Evolutionary conservation across 2,888 invertebrate species (phyloP).

Genomic region (Aethes cnicana): DNA sequence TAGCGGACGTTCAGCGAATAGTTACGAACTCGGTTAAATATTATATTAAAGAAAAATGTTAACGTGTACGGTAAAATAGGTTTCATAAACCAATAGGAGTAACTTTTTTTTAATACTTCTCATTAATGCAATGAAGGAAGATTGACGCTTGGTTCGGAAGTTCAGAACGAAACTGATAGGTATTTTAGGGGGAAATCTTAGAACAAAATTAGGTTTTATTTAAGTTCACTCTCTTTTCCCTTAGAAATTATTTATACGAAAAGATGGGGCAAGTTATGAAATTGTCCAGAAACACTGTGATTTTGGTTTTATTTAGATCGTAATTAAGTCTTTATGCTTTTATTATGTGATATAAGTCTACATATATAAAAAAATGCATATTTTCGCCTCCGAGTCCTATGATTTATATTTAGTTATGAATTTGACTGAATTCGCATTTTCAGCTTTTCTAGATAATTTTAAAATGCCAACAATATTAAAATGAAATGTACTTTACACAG

Average conservation of each 20-base stretch:
- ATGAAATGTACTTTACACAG: constrained; percentile 2
- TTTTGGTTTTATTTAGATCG: constrained; percentile 79
- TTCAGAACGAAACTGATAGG: constrained; percentile 51
- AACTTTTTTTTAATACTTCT: constrained; percentile 78
- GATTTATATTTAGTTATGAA: constrained; percentile 37
- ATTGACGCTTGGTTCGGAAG: constrained; percentile 71
- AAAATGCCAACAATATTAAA: constrained; percentile 30
- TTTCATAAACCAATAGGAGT: constrained; percentile 79
- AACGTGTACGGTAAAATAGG: constrained; percentile 76
- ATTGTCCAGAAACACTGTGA: constrained; percentile 78
- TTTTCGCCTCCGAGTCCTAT: constrained; percentile 43
- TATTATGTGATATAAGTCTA: constrained; percentile 74
- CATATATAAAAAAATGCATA: constrained; percentile 58
- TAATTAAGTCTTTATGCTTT: constrained; percentile 73
- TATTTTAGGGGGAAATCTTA: constrained; percentile 62
- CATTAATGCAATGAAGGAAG: constrained; percentile 76
- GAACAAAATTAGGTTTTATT: constrained; percentile 62
- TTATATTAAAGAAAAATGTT: constrained; percentile 77
- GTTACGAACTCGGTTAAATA: constrained; percentile 60
- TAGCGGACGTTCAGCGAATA: constrained; percentile 46
- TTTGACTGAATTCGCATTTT: constrained; percentile 64
- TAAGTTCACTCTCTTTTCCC: constrained; percentile 66
- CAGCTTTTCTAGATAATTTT: constrained; percentile 48
- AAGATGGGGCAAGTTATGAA: constrained; percentile 71
- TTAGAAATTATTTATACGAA: constrained; percentile 74